Percentiles rank a stretch among this genome's conserved stretches.
These are phyloP conservation scores for Apotomis turbidana DNA, from an alignment of 2,888 invertebrate genomes.

Conservation along the genomic window DNA sequence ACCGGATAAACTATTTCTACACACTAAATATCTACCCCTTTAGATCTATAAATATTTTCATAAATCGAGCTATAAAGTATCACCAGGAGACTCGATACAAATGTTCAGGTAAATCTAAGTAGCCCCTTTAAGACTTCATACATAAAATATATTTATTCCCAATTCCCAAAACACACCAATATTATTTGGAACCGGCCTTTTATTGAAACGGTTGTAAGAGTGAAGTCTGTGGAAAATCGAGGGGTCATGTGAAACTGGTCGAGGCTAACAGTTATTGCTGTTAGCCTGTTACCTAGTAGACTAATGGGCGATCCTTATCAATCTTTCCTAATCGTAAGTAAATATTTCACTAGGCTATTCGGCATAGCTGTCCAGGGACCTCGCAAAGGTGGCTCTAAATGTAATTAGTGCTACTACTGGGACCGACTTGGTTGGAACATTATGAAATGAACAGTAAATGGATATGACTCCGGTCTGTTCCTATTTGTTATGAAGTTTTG, in stretches of 20 bases:
- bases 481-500: no score
- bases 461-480: neutral
- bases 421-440: neutral
- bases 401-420: constrained; percentile 24
- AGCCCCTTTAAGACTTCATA: constrained; percentile 7
- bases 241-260: constrained; percentile 8
- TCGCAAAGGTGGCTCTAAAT: neutral
- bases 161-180: neutral
- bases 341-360: constrained; percentile 11
- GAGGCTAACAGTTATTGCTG: constrained; percentile 4
- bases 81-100: neutral
- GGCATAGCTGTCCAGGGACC: neutral
- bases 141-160: constrained; percentile 1
- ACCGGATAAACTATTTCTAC: no score
- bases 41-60: neutral
- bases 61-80: neutral
- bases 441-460: neutral
- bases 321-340: constrained; percentile 20
- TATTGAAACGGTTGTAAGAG: neutral
- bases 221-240: neutral
- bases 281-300: constrained; percentile 18
- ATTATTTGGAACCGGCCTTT: constrained; percentile 7
- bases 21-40: no score
- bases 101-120: neutral
- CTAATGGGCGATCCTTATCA: constrained; percentile 21